phyloP scores from a whole-genome alignment of 2,888 invertebrate genomes.

The Drosophila infuscata region DNA sequence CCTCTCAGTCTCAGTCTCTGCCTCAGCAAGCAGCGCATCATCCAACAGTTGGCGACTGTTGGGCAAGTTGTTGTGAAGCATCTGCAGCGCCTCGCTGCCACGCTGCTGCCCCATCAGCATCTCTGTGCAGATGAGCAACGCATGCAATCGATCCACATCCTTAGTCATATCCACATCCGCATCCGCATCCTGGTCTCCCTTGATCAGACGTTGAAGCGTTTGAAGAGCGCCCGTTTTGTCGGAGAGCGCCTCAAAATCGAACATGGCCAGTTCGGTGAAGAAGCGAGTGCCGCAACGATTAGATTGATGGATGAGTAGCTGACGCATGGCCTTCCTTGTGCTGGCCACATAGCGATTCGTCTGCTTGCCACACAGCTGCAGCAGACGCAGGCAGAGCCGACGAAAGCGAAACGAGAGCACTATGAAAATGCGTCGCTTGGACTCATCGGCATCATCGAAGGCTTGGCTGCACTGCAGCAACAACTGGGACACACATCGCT shows the following conservation, averaged over 20 bases:
- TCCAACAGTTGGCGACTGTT: constrained; percentile 49
- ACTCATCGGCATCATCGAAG: constrained; percentile 76
- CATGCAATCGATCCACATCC: constrained; percentile 67
- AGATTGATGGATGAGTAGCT: constrained; percentile 86
- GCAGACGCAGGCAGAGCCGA: constrained; percentile 86
- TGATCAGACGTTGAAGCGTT: constrained; percentile 86
- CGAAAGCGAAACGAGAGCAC: constrained; percentile 89
- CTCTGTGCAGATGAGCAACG: constrained; percentile 74
- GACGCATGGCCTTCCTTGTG: constrained; percentile 84
- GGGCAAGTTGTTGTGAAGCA: constrained; percentile 47
- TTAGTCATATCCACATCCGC: not conserved
- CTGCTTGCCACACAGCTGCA: constrained; percentile 84
- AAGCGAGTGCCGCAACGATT: constrained; percentile 87
- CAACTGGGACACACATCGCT: constrained; percentile 86
- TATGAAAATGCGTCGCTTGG: constrained; percentile 86
- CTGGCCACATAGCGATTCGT: not conserved
- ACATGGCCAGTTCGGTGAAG: constrained; percentile 88
- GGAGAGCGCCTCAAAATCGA: constrained; percentile 86
- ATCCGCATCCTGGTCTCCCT: constrained; percentile 62
- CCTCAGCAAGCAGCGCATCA: constrained; percentile 47
- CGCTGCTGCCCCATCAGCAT: constrained; percentile 68
- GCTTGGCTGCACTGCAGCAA: constrained; percentile 85
- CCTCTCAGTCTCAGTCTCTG: not conserved
- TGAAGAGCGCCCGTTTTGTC: constrained; percentile 7
- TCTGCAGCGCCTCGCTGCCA: constrained; percentile 59